These are phyloP conservation scores for Gymnoscopelus microlampas DNA, from an alignment of 2,797 vertebrate species.

Conservation along the genomic window DNA sequence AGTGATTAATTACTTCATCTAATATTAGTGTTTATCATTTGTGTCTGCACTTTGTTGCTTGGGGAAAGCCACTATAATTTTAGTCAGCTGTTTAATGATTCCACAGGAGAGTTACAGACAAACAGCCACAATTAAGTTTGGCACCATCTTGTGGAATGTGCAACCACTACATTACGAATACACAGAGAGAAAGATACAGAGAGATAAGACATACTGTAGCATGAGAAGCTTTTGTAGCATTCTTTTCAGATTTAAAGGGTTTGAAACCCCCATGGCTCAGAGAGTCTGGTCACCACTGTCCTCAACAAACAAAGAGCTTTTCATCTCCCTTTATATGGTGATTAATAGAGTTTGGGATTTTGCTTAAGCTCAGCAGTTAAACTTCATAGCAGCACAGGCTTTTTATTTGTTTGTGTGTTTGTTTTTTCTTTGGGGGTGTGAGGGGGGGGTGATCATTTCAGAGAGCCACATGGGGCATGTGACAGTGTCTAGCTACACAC, in stretches of 20 bases:
- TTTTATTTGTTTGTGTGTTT: background rate
- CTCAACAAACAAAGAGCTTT: slow-evolving; percentile 37
- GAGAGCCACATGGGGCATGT: too few species aligned
- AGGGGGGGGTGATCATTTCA: too few species aligned
- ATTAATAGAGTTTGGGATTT: slow-evolving; percentile 3
- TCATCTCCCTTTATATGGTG: slow-evolving; percentile 9
- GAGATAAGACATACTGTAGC: background rate
- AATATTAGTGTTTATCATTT: too few species aligned
- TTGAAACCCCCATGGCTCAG: slow-evolving; percentile 27
- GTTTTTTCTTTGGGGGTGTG: background rate
- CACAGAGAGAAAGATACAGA: background rate
- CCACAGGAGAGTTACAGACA: background rate
- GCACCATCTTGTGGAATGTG: slow-evolving; percentile 67
- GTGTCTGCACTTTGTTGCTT: too few species aligned
- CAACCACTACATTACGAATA: slow-evolving; percentile 4
- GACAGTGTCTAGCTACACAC: too few species aligned
- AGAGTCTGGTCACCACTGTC: slow-evolving; percentile 22
- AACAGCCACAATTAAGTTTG: slow-evolving; percentile 27
- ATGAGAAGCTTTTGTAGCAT: slow-evolving; percentile 45
- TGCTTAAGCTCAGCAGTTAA: slow-evolving; percentile 23
- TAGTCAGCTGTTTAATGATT: background rate
- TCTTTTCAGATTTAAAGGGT: slow-evolving; percentile 34
- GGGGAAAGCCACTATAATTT: too few species aligned
- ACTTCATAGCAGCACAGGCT: background rate
- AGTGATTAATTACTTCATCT: too few species aligned